Conservation (phyloP, 2,888 invertebrate genomes). For the Xanthostigma xanthostigma region DNA sequence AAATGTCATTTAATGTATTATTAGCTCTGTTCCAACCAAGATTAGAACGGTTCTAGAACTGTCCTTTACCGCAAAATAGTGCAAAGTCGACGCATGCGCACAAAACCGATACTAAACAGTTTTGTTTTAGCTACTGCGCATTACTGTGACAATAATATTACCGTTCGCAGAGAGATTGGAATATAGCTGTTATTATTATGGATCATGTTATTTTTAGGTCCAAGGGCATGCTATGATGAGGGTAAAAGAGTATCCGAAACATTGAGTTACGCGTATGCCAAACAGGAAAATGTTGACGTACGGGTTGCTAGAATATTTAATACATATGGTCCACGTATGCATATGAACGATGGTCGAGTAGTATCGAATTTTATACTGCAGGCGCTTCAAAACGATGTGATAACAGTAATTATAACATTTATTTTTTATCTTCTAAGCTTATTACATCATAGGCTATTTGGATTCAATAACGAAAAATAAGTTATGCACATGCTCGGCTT, state of each 20-base stretch:
- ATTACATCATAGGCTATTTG: too few relatives aligned
- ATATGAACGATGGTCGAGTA: slow-evolving; percentile 95
- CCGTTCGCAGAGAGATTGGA: too few relatives aligned
- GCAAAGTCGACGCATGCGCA: too few relatives aligned
- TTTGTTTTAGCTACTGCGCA: too few relatives aligned
- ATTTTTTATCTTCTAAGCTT: neutral
- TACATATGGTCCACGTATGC: slow-evolving; percentile 98
- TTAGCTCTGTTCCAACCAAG: too few relatives aligned
- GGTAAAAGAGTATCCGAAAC: slow-evolving; percentile 98
- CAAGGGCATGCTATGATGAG: slow-evolving; percentile 96
- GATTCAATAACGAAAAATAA: too few relatives aligned
- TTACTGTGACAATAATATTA: too few relatives aligned
- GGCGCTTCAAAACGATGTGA: slow-evolving; percentile 83
- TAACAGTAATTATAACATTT: slow-evolving; percentile 53
- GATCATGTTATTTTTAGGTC: slow-evolving; percentile 39
- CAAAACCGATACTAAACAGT: too few relatives aligned
- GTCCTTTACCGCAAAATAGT: too few relatives aligned
- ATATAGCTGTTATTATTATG: too few relatives aligned
- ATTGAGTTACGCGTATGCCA: slow-evolving; percentile 88
- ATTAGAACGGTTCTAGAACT: too few relatives aligned
- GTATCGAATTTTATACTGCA: slow-evolving; percentile 98
- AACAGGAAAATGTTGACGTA: slow-evolving; percentile 90
- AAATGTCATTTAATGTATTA: neutral
- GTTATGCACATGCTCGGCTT: too few relatives aligned
- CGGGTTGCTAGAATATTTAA: slow-evolving; percentile 97